These are phyloP conservation scores for Artemia sinica DNA, from an alignment of 2,888 invertebrate genomes.

Conservation along the genomic window DNA sequence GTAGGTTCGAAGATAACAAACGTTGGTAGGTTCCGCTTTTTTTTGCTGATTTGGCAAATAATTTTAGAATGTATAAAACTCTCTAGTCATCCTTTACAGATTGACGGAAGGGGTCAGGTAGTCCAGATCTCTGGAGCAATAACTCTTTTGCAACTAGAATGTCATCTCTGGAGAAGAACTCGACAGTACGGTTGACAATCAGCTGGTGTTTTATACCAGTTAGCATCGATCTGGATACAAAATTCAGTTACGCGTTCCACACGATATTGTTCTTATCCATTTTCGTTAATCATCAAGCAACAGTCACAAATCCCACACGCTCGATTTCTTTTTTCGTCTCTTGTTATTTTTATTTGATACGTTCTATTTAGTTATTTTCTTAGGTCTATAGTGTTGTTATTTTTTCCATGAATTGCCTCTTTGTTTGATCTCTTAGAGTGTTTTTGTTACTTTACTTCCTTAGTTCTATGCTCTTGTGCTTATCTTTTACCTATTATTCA, in stretches of 20 bases:
- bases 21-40: background rate
- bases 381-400: too few relatives aligned
- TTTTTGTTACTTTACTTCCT: too few relatives aligned
- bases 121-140: background rate
- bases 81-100: background rate
- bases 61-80: background rate
- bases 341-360: too few relatives aligned
- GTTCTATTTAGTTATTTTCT: too few relatives aligned
- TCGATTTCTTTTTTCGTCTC: too few relatives aligned
- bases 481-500: too few relatives aligned
- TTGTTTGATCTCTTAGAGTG: too few relatives aligned
- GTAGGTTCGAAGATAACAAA: constrained; percentile 7
- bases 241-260: background rate
- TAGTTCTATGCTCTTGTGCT: too few relatives aligned
- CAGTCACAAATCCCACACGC: too few relatives aligned
- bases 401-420: too few relatives aligned
- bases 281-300: too few relatives aligned
- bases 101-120: background rate
- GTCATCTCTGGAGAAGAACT: background rate
- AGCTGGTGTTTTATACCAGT: background rate
- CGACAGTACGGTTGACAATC: background rate
- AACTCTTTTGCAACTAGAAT: background rate
- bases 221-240: background rate
- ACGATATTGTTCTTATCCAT: background rate
- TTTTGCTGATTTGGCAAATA: background rate